These are phyloP conservation scores for Leistus spinibarbis DNA, from an alignment of 2,888 invertebrate species.

Conservation along the genomic window DNA sequence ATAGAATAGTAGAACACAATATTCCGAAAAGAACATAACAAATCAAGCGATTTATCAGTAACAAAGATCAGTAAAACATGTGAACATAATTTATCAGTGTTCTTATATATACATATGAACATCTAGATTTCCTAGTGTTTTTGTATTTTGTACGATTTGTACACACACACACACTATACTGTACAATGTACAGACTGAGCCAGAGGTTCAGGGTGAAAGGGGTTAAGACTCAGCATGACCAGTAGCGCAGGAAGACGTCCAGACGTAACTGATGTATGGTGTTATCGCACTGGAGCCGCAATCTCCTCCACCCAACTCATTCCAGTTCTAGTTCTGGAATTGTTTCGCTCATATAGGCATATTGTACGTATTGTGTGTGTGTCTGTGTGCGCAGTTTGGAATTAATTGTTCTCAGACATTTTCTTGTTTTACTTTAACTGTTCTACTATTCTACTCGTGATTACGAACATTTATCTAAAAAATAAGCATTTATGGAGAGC, in stretches of 20 bases:
- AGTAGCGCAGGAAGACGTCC: conserved; percentile 9
- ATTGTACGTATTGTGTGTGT: too few relatives aligned
- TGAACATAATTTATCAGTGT: conserved; percentile 22
- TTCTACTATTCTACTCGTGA: too few relatives aligned
- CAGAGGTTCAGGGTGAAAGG: background rate
- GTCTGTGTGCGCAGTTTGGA: too few relatives aligned
- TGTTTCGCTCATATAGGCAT: too few relatives aligned
- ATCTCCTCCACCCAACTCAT: too few relatives aligned
- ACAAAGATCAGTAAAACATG: conserved; percentile 29
- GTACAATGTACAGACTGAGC: background rate
- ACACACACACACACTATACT: conserved; percentile 4
- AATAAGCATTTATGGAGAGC: too few relatives aligned
- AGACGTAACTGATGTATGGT: conserved; percentile 37
- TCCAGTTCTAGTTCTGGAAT: too few relatives aligned
- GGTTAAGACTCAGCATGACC: too few relatives aligned
- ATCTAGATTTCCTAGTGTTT: conserved; percentile 3
- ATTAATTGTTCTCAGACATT: too few relatives aligned
- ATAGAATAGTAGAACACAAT: too few relatives aligned
- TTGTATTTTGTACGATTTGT: background rate
- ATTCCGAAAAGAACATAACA: conserved; percentile 11
- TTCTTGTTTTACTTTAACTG: too few relatives aligned
- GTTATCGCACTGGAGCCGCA: conserved; percentile 31
- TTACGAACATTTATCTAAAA: too few relatives aligned
- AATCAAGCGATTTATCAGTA: conserved; percentile 32
- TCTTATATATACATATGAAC: background rate